phyloP scores from a whole-genome alignment of 2,888 invertebrate species.

The Zygaena filipendulae region DNA sequence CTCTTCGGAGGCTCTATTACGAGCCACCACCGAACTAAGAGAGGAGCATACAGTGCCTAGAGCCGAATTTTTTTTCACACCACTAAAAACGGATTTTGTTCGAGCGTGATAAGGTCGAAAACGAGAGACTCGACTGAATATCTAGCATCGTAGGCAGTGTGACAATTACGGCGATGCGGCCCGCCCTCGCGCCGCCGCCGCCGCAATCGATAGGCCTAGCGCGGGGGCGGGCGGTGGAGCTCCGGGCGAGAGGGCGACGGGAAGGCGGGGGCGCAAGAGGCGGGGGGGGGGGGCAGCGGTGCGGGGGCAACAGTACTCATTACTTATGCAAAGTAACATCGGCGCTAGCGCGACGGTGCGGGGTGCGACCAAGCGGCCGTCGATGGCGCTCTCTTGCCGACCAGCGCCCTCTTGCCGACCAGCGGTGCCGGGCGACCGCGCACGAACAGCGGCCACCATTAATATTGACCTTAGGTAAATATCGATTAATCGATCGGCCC shows the following conservation, averaged over 20 bases:
- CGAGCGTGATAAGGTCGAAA: conserved; percentile 51
- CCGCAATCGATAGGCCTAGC: conserved; percentile 76
- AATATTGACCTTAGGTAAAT: conserved; percentile 24
- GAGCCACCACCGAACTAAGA: conserved; percentile 62
- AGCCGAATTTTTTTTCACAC: conserved; percentile 34
- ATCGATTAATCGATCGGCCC: conserved; percentile 27
- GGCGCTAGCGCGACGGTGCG: conserved; percentile 28
- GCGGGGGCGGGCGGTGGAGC: conserved; percentile 52
- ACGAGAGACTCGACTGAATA: conserved; percentile 43
- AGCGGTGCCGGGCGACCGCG: conserved; percentile 7
- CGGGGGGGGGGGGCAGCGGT: not conserved
- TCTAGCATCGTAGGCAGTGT: conserved; percentile 59
- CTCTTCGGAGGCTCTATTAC: conserved; percentile 68
- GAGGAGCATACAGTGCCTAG: conserved; percentile 59
- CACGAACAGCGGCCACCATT: conserved; percentile 9
- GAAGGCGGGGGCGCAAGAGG: conserved; percentile 25
- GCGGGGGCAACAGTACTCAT: conserved; percentile 34
- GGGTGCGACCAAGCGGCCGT: too few species aligned
- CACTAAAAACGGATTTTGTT: conserved; percentile 45
- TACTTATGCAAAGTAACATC: conserved; percentile 65
- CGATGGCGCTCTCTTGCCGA: conserved; percentile 21
- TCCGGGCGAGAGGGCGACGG: conserved; percentile 32
- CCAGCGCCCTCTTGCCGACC: conserved; percentile 19
- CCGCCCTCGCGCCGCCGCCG: conserved; percentile 72
- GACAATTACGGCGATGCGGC: conserved; percentile 66